Evolutionary conservation across 2,888 invertebrate species (phyloP), one percentile per base, ranked within the genome.

Genomic region (Acutogordius australiensis): DNA sequence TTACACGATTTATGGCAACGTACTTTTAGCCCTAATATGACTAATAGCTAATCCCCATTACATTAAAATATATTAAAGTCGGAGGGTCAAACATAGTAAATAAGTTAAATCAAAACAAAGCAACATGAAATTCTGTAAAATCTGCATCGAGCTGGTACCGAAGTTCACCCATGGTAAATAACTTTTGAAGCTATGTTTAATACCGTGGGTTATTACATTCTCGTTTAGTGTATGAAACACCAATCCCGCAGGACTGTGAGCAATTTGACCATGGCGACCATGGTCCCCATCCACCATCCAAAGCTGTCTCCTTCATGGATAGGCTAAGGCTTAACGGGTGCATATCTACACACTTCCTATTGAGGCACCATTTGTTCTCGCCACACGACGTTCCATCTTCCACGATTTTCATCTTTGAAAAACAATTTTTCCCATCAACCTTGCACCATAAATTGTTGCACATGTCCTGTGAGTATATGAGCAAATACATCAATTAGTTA

Each of bases 171-270:
- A n/a, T n/a, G n/a, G n/a, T n/a, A n/a, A n/a, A n/a, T n/a, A n/a
- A n/a, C n/a, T n/a, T n/a, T n/a, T n/a, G n/a, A n/a, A 8, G 18
- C 23, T 60, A 62, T n/a, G n/a, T 37, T n/a, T 62, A 67, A 65
- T 67, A 75, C 67, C 75, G 67, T 0, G 86, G 86, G 64, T 75
- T 78, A 68, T 83, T 77, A 69, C 86, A 87, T 62, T 79, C 77
- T 2, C 86, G 74, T 51, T 76, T 73, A n/a, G 80, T 78, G 64
- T 76, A 78, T 67, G 79, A 79, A 2, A 86, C 77, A 2, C 86
- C 86, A 2, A 85, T 85, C 0, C 84, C 85, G 70, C 87, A 87
- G 0, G 78, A 77, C 58, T 84, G 75, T 37, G 83, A 81, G 67
- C 86, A 87, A 1, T 74, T 71, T 0, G 79, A 78, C 70, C 75